Evolutionary conservation across 2,797 vertebrate species (phyloP).

Genomic region (Pseudocheirus occidentalis): DNA sequence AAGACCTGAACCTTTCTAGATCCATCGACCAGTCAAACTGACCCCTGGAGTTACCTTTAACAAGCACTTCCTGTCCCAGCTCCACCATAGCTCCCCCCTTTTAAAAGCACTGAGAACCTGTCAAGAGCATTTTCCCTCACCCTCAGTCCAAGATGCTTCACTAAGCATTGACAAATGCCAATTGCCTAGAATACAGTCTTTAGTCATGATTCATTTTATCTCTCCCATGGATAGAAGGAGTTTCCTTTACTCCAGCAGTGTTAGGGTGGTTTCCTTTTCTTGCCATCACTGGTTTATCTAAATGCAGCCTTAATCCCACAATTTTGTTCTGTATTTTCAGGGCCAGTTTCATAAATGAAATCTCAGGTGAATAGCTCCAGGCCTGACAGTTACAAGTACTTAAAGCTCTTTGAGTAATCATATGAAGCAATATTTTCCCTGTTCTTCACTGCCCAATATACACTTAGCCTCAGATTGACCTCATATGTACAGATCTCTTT

Average conservation of each 20-base stretch:
- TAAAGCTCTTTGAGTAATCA: constrained; percentile 46
- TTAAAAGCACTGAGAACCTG: constrained; percentile 44
- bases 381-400: constrained; percentile 30
- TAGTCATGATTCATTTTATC: background rate
- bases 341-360: constrained; percentile 34
- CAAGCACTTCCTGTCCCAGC: background rate
- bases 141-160: constrained; percentile 35
- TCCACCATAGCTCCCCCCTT: background rate
- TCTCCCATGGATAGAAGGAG: background rate
- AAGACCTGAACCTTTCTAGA: background rate
- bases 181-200: background rate
- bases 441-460: constrained; percentile 50
- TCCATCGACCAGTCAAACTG: background rate
- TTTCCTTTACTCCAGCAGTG: background rate
- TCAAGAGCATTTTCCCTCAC: background rate
- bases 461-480: constrained; percentile 59
- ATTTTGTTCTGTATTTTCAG: constrained; percentile 36
- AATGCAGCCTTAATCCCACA: constrained; percentile 29
- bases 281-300: constrained; percentile 33
- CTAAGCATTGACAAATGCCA: constrained; percentile 4
- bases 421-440: constrained; percentile 53
- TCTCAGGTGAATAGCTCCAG: constrained; percentile 47
- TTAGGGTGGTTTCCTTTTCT: constrained; percentile 15
- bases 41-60: constrained; percentile 14
- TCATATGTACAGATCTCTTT: constrained; percentile 22